Evolutionary conservation across 1,140 invertebrate species (phyloP).

Genomic region (Cydia amplana): DNA sequence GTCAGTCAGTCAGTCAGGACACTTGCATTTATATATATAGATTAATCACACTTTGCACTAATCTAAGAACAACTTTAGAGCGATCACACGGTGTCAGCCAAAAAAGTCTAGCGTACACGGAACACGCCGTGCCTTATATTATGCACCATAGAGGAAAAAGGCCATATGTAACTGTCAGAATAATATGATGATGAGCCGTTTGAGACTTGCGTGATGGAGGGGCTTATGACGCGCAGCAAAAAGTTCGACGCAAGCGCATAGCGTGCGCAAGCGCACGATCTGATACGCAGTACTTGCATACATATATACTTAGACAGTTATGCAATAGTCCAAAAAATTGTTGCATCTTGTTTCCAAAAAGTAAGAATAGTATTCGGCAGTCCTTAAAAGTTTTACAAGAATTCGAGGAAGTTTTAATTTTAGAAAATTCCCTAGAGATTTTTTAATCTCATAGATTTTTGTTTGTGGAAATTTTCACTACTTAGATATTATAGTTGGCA

Average conservation of each 20-base stretch:
- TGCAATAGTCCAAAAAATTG: too few species aligned
- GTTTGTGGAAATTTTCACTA: too few species aligned
- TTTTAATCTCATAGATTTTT: too few species aligned
- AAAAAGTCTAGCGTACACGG: neutral
- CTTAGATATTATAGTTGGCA: too few species aligned
- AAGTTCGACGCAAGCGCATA: constrained; percentile 11
- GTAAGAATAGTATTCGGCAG: too few species aligned
- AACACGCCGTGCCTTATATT: neutral
- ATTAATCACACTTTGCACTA: neutral
- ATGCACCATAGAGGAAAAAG: neutral
- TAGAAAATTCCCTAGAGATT: too few species aligned
- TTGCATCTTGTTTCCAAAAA: too few species aligned
- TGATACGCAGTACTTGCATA: neutral
- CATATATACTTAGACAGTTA: neutral
- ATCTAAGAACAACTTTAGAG: neutral
- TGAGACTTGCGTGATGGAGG: neutral
- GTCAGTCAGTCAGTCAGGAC: too few species aligned
- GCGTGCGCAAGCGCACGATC: neutral
- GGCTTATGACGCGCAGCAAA: constrained; percentile 18
- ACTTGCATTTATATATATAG: too few species aligned
- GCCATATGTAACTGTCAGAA: neutral
- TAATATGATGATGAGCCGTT: neutral
- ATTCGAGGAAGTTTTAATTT: too few species aligned
- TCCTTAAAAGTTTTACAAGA: too few species aligned
- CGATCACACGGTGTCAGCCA: neutral